Conservation (phyloP, 2,113 vertebrate genomes). For the Hemiscyllium ocellatum region DNA sequence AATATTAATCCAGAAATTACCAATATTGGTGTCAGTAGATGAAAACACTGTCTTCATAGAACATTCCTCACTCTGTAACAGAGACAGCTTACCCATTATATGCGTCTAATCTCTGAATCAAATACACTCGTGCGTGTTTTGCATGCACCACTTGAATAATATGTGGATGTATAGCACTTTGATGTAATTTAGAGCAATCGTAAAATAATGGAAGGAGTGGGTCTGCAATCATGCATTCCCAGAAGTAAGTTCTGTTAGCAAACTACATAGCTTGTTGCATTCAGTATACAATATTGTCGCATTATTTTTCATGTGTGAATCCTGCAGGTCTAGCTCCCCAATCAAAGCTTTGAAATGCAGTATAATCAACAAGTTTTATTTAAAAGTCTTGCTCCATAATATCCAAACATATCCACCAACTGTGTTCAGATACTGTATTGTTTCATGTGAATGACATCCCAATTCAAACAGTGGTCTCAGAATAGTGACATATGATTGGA, state of each 20-base stretch:
- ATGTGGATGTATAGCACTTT: background rate
- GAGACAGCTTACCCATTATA: background rate
- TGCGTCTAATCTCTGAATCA: background rate
- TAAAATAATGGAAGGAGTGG: background rate
- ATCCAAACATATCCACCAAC: background rate
- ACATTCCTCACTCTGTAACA: background rate
- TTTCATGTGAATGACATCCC: background rate
- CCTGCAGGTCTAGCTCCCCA: background rate
- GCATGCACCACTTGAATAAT: background rate
- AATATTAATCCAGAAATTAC: background rate
- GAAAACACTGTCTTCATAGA: background rate
- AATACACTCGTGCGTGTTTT: background rate
- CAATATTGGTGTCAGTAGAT: background rate
- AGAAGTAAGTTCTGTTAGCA: background rate
- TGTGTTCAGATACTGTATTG: background rate
- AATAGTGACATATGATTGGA: background rate
- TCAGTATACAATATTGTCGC: background rate
- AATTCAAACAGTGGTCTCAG: background rate
- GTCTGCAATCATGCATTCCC: background rate
- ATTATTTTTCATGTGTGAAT: background rate
- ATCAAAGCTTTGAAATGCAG: background rate
- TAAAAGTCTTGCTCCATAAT: background rate
- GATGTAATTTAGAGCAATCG: background rate
- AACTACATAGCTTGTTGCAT: background rate
- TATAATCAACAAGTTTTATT: background rate